These are phyloP conservation scores for Ceraclea dissimilis DNA, from an alignment of 2,888 invertebrate species.

Conservation along the genomic window DNA sequence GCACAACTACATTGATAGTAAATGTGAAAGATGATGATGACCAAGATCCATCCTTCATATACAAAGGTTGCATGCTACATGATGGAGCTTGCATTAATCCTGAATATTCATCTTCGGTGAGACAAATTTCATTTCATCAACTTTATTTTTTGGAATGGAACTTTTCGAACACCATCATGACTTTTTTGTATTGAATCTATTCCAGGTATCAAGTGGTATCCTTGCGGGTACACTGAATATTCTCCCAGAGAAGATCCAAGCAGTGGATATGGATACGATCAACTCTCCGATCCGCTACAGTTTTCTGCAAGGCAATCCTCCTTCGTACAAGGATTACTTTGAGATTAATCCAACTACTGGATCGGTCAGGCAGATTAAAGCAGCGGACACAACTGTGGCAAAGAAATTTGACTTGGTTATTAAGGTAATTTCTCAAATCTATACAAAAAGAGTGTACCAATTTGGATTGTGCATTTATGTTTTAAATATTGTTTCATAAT, in stretches of 20 bases:
- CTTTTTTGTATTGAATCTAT: background rate
- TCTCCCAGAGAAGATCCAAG: conserved; percentile 81
- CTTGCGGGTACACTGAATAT: conserved; percentile 77
- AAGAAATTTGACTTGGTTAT: conserved; percentile 76
- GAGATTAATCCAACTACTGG: conserved; percentile 74
- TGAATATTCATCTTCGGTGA: conserved; percentile 75
- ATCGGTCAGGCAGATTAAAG: conserved; percentile 69
- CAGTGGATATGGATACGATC: conserved; percentile 83
- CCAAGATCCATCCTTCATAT: conserved; percentile 84
- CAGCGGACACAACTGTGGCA: conserved; percentile 72
- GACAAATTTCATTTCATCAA: conserved; percentile 30
- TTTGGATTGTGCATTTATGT: too few relatives aligned
- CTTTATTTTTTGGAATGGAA: background rate
- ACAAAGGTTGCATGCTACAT: conserved; percentile 73
- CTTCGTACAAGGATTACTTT: conserved; percentile 72
- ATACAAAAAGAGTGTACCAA: too few relatives aligned
- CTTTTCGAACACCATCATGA: too few relatives aligned
- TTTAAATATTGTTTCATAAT: too few relatives aligned
- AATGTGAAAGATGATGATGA: conserved; percentile 85
- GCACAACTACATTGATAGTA: conserved; percentile 78
- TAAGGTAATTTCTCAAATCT: conserved; percentile 47
- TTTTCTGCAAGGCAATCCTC: conserved; percentile 73
- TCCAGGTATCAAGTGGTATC: conserved; percentile 73
- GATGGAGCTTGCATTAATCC: conserved; percentile 84
- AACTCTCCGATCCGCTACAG: conserved; percentile 76